Percentiles rank a stretch among this genome's conserved stretches.
Evolutionary conservation across 1,140 invertebrate species (phyloP).

Genomic region (Zaprionus ghesquierei): DNA sequence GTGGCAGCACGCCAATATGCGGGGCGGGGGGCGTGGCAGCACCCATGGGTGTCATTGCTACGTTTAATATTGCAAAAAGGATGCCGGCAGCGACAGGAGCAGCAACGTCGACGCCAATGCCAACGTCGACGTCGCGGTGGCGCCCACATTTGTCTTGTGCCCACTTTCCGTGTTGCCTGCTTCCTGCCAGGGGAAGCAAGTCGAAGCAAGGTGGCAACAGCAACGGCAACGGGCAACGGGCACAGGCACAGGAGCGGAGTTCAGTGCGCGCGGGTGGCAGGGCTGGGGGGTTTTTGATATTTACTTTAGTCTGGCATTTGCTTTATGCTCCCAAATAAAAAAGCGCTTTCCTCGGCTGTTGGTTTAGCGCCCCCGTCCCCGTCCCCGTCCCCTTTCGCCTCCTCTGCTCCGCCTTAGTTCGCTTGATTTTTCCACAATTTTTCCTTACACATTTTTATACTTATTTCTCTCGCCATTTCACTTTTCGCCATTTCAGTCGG

Average conservation of each 20-base stretch:
- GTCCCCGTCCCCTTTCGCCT: neutral
- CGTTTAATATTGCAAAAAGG: slow-evolving; percentile 81
- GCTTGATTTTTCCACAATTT: slow-evolving; percentile 46
- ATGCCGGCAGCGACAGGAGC: slow-evolving; percentile 48
- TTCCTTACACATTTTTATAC: slow-evolving; percentile 54
- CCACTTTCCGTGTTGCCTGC: slow-evolving; percentile 31
- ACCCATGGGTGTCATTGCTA: slow-evolving; percentile 78
- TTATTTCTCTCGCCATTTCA: slow-evolving; percentile 49
- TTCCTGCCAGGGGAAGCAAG: neutral
- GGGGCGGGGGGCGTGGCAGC: slow-evolving; percentile 41
- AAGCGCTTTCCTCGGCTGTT: slow-evolving; percentile 28
- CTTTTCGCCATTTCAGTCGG: slow-evolving; percentile 31
- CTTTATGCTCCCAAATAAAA: slow-evolving; percentile 58
- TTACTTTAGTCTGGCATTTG: slow-evolving; percentile 69
- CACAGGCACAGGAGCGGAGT: neutral
- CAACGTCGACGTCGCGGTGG: slow-evolving; percentile 42
- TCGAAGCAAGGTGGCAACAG: neutral
- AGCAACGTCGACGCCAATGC: neutral
- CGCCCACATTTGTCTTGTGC: slow-evolving; percentile 67
- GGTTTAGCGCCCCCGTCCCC: neutral
- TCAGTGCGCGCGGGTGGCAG: too few relatives aligned
- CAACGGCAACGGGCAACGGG: neutral
- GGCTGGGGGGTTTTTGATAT: slow-evolving; percentile 31
- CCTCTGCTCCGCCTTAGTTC: slow-evolving; percentile 13
- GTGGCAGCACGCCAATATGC: slow-evolving; percentile 33